phyloP scores from a whole-genome alignment of 2,113 vertebrate genomes.

The Halichoeres trimaculatus region DNA sequence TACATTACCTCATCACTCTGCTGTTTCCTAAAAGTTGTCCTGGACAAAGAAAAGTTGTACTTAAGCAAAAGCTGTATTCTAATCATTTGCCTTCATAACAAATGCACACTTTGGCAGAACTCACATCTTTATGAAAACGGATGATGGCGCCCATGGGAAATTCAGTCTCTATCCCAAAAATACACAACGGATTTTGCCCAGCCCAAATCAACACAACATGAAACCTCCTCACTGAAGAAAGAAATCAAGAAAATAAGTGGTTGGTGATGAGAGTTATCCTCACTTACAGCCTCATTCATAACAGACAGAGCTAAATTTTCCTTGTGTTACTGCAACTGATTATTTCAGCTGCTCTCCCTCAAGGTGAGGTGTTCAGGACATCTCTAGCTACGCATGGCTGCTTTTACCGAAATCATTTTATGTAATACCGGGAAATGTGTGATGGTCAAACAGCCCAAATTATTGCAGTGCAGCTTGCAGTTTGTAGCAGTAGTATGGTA shows the following conservation, averaged over 20 bases:
- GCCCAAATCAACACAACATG: too few relatives aligned
- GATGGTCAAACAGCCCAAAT: constrained; percentile 39
- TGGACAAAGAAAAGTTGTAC: too few relatives aligned
- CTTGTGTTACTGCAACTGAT: background rate
- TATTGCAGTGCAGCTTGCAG: constrained; percentile 26
- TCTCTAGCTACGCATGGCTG: background rate
- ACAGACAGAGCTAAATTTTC: background rate
- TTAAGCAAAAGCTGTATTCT: too few relatives aligned
- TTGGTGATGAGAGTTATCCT: background rate
- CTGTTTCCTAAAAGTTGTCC: too few relatives aligned
- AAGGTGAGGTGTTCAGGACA: constrained; percentile 1
- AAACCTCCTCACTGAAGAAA: too few relatives aligned
- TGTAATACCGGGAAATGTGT: constrained; percentile 29
- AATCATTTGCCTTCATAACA: too few relatives aligned
- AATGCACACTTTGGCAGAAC: too few relatives aligned
- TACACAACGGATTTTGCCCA: too few relatives aligned
- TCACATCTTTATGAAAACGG: too few relatives aligned
- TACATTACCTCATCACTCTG: too few relatives aligned
- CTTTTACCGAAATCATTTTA: constrained; percentile 22
- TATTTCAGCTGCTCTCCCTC: background rate
- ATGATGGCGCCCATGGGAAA: too few relatives aligned
- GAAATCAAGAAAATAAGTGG: background rate
- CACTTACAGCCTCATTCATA: background rate
- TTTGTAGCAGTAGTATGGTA: constrained; percentile 16
- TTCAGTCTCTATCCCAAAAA: too few relatives aligned